Base-by-base conservation (phyloP, 2,113 vertebrate species). In the Craseonycteris thonglongyai region DNA sequence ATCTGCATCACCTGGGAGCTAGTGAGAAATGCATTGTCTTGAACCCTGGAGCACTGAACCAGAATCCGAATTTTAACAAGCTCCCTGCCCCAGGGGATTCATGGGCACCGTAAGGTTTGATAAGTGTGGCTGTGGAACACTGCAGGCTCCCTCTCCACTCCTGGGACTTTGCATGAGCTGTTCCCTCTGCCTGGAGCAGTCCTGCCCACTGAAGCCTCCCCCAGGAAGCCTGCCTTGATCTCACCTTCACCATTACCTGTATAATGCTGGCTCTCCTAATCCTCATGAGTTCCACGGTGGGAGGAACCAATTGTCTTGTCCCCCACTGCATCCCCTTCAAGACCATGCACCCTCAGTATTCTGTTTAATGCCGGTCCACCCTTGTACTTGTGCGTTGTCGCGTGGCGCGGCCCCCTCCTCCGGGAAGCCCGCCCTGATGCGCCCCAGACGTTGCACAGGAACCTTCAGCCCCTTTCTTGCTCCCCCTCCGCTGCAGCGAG, bases 401-500 rank as follows among this genome's bases (percentile, higher is more conserved):
- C 6, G 9, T 1, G 82, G 47, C 51, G 26, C 74, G 16, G 18
- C 22, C 54, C 45, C 51, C 90, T 93, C 54, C 86, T 85, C 79
- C 8, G 3, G 84, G 95, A 82, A 85, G 85, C 68, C 58, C 4
- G 13, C 33, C 42, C 28, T 56, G 94, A 40, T 26, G 15, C 28
- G 4, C 59, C 15, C 22, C 4, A 30, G 54, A 26, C 10, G 28
- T 0, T 65, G 82, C n/a, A 49, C 30, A 7, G 6, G 40, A 12
- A 49, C 78, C n/a, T 35, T 88, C 79, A 40, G n/a, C 65, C 65
- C 59, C 12, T 10, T 30, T 93, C 68, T 42, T 7, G 14, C 71
- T 33, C 72, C 51, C 5, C 49, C 58, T 26, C 49, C 35, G 3
- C 91, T 54, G 18, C 93, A 99, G 98, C 58, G 98, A 98, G 90